Conservation (phyloP, 2,888 invertebrate species). For the Abrostola triplasia region DNA sequence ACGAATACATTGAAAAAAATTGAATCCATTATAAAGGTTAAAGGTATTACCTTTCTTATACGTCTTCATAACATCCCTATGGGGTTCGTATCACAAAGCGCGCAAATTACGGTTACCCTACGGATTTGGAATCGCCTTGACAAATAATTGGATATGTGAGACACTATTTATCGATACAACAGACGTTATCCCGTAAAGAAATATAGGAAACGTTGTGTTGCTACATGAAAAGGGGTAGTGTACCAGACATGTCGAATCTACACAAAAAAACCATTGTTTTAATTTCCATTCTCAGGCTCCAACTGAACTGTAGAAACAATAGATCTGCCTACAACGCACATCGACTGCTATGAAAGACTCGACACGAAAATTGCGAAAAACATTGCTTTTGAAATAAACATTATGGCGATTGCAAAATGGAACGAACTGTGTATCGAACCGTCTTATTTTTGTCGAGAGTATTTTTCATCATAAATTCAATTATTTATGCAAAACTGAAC, state of each 20-base stretch:
- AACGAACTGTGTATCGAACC: background rate
- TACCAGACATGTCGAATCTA: conserved; percentile 15
- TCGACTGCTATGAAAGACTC: conserved; percentile 19
- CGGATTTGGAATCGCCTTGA: conserved; percentile 72
- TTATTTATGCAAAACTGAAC: conserved; percentile 4
- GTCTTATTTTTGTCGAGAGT: background rate
- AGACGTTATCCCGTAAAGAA: conserved; percentile 24
- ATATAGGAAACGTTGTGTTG: conserved; percentile 10
- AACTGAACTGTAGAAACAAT: conserved; percentile 29
- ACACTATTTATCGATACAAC: conserved; percentile 71
- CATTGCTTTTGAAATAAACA: conserved; percentile 6
- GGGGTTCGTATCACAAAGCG: conserved; percentile 69
- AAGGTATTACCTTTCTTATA: conserved; percentile 60
- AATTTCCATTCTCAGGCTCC: conserved; percentile 19
- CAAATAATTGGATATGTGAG: conserved; percentile 78
- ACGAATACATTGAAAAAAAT: conserved; percentile 41
- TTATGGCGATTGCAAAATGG: background rate
- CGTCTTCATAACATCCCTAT: conserved; percentile 60
- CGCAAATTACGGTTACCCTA: conserved; percentile 65
- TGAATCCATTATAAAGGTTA: conserved; percentile 48
- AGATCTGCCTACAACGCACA: conserved; percentile 24
- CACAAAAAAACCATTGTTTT: conserved; percentile 30
- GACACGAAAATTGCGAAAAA: conserved; percentile 20
- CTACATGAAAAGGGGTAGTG: conserved; percentile 20
- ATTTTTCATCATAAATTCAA: conserved; percentile 4